phyloP scores from a whole-genome alignment of 2,113 vertebrate species.

The Datnioides undecimradiatus region DNA sequence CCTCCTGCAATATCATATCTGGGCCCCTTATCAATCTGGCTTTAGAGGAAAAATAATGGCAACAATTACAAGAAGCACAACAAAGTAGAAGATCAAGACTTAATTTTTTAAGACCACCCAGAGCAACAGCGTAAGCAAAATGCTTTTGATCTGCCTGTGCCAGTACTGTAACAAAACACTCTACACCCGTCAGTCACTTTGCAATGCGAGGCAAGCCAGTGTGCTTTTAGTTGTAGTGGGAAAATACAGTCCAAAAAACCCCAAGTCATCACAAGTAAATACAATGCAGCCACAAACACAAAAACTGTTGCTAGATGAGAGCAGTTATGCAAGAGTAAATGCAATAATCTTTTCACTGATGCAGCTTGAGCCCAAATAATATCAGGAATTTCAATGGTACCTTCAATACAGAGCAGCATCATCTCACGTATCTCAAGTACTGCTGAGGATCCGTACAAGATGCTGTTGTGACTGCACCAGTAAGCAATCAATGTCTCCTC shows the following conservation, averaged over 20 bases:
- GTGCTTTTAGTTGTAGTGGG: constrained; percentile 48
- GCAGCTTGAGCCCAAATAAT: not conserved
- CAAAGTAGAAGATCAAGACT: constrained; percentile 48
- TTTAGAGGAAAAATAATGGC: constrained; percentile 84
- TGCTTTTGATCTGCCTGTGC: constrained; percentile 37
- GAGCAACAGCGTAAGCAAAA: constrained; percentile 60
- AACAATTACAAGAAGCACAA: constrained; percentile 79
- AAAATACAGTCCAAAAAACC: constrained; percentile 39
- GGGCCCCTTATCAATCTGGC: constrained; percentile 83
- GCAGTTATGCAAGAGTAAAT: constrained; percentile 18
- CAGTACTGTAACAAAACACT: constrained; percentile 34
- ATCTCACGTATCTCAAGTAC: constrained; percentile 23
- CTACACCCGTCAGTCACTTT: constrained; percentile 35
- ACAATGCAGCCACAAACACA: constrained; percentile 41
- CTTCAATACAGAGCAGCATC: not conserved
- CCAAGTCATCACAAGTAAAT: constrained; percentile 22
- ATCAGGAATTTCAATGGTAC: not conserved
- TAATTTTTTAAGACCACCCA: constrained; percentile 54
- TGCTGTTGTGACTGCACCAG: not conserved
- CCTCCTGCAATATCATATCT: constrained; percentile 83
- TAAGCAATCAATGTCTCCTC: not conserved
- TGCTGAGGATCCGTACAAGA: not conserved
- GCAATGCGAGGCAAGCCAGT: constrained; percentile 56
- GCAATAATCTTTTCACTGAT: constrained; percentile 13
- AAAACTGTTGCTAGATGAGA: not conserved